phyloP scores from a whole-genome alignment of 2,888 invertebrate species.

The Pteria penguin region DNA sequence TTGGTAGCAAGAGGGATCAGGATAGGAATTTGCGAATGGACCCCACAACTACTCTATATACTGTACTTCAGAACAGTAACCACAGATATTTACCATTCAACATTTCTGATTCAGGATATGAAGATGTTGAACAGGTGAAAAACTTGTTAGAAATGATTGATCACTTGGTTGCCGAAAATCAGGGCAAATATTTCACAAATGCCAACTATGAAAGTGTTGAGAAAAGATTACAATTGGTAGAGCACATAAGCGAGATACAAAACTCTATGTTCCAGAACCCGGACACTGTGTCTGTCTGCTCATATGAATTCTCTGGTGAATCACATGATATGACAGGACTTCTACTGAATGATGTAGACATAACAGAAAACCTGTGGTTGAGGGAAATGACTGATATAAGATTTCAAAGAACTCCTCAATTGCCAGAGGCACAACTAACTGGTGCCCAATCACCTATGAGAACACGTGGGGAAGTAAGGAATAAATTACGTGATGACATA shows the following conservation, averaged over 20 bases:
- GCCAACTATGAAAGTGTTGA: constrained; percentile 29
- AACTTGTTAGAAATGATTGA: constrained; percentile 22
- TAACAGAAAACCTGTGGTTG: not conserved
- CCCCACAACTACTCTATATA: constrained; percentile 7
- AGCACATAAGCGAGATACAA: not conserved
- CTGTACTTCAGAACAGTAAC: constrained; percentile 15
- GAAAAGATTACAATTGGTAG: not conserved
- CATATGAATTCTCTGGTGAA: too few relatives aligned
- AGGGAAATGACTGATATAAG: not conserved
- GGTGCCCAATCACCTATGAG: not conserved
- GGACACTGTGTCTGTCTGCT: not conserved
- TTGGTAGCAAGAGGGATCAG: not conserved
- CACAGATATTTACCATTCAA: constrained; percentile 34
- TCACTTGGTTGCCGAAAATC: constrained; percentile 10
- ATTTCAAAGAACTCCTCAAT: not conserved
- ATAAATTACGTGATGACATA: not conserved
- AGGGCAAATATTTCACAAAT: constrained; percentile 26
- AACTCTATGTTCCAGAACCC: not conserved
- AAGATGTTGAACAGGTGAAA: constrained; percentile 16
- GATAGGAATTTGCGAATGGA: constrained; percentile 1
- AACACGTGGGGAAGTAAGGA: not conserved
- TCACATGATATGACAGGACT: too few relatives aligned
- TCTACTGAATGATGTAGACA: not conserved
- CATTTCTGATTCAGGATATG: constrained; percentile 7
- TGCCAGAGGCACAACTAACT: not conserved